Conservation (phyloP, 2,797 vertebrate species). For the Ctenopoma kingsleyae region DNA sequence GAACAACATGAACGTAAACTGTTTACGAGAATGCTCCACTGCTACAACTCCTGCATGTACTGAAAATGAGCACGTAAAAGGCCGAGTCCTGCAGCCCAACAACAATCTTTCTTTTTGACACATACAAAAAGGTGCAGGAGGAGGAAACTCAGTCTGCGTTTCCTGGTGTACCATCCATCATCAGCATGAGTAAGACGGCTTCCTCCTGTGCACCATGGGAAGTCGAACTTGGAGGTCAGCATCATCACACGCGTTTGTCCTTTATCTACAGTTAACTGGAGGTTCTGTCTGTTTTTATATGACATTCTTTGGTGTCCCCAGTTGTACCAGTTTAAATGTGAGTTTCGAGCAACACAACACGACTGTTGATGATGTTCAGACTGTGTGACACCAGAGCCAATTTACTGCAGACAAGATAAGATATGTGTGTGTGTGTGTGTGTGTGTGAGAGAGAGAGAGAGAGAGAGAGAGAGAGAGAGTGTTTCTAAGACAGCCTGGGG, state of each 20-base stretch:
- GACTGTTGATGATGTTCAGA: slow-evolving; percentile 49
- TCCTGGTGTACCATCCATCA: slow-evolving; percentile 54
- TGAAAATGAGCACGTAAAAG: neutral
- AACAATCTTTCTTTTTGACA: slow-evolving; percentile 20
- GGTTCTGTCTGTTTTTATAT: neutral
- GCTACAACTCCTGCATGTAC: too few relatives aligned
- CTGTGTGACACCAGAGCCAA: slow-evolving; percentile 47
- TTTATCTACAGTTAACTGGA: slow-evolving; percentile 23
- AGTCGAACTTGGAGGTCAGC: slow-evolving; percentile 52
- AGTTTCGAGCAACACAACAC: slow-evolving; percentile 41
- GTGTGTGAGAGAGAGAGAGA: slow-evolving; percentile 16
- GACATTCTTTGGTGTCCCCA: neutral
- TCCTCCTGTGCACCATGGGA: slow-evolving; percentile 17
- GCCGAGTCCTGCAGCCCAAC: neutral
- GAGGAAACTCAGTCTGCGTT: slow-evolving; percentile 36
- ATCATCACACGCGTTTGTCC: slow-evolving; percentile 20
- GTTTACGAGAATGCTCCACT: too few relatives aligned
- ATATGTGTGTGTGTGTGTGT: slow-evolving; percentile 42
- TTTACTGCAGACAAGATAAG: slow-evolving; percentile 48
- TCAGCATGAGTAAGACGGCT: slow-evolving; percentile 13
- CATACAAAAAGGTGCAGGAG: slow-evolving; percentile 18
- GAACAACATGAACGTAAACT: neutral
- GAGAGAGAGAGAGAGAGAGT: slow-evolving; percentile 49
- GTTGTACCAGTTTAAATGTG: slow-evolving; percentile 31
- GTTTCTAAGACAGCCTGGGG: slow-evolving; percentile 83